Percentiles rank a stretch among this genome's conserved stretches.
phyloP scores from a whole-genome alignment of 2,797 vertebrate species.

The Psittacula echo region DNA sequence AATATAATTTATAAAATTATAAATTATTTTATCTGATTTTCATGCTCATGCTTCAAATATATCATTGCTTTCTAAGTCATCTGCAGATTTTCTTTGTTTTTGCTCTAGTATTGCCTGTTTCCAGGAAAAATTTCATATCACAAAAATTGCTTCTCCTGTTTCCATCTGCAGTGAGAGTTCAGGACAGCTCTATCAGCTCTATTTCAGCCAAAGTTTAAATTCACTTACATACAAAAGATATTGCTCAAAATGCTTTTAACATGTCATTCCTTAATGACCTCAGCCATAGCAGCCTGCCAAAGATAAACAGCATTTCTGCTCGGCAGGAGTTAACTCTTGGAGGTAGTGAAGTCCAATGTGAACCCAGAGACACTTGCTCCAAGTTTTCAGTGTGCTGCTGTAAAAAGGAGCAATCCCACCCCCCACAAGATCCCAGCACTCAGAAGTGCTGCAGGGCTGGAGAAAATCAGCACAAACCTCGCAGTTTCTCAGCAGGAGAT shows the following conservation, averaged over 20 bases:
- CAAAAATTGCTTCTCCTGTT: background rate
- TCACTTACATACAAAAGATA: background rate
- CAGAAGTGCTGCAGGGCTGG: background rate
- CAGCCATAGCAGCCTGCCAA: conserved; percentile 37
- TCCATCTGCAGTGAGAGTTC: background rate
- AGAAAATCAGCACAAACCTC: background rate
- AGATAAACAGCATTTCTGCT: conserved; percentile 17
- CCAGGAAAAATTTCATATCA: background rate
- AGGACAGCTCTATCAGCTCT: background rate
- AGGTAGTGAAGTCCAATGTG: background rate
- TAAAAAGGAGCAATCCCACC: background rate
- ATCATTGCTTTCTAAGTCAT: background rate
- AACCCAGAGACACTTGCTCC: background rate
- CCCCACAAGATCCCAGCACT: background rate
- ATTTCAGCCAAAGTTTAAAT: conserved; percentile 5
- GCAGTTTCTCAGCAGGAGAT: background rate
- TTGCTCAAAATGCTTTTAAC: conserved; percentile 56
- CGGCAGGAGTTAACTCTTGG: background rate
- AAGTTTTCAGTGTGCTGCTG: rapidly evolving
- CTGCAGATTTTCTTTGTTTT: background rate
- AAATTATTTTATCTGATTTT: background rate
- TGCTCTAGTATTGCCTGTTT: background rate
- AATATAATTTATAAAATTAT: background rate
- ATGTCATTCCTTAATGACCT: background rate
- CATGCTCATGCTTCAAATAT: background rate